Evolutionary conservation across 1,140 invertebrate species (phyloP).

Genomic region (Pogonomyrmex barbatus): DNA sequence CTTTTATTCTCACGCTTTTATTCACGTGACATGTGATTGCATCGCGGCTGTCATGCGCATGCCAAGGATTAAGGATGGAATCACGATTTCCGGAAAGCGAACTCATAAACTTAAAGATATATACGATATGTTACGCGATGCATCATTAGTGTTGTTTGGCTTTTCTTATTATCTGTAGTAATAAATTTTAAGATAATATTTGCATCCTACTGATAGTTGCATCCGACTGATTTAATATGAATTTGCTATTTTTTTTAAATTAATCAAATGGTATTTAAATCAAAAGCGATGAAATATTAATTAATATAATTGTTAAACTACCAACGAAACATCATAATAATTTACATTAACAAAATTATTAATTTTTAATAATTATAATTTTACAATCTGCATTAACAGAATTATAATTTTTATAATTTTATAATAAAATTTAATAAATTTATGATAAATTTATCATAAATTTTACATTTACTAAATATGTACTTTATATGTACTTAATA

Average conservation of each 20-base stretch:
- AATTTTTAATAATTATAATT: not conserved
- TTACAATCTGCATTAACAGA: not conserved
- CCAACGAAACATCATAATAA: not conserved
- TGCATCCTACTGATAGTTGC: no score
- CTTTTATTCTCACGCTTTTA: slow-evolving; percentile 13
- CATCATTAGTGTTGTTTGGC: not conserved
- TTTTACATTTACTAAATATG: no score
- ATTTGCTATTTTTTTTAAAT: no score
- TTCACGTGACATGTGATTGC: slow-evolving; percentile 18
- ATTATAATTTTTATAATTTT: not conserved
- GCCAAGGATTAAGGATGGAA: not conserved
- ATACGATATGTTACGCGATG: not conserved
- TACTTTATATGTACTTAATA: no score
- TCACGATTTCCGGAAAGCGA: not conserved
- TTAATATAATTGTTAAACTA: no score
- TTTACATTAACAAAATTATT: not conserved
- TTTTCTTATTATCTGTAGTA: not conserved
- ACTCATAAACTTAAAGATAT: not conserved
- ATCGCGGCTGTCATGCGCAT: not conserved
- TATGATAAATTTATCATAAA: no score
- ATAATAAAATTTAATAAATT: not conserved
- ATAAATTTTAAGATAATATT: not conserved
- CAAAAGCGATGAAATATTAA: no score
- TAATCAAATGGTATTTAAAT: no score
- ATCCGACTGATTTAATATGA: no score